Percentiles rank a stretch among this genome's conserved stretches.
Evolutionary conservation across 2,888 invertebrate genomes (phyloP).

Genomic region (Stenoptilia bipunctidactyla): DNA sequence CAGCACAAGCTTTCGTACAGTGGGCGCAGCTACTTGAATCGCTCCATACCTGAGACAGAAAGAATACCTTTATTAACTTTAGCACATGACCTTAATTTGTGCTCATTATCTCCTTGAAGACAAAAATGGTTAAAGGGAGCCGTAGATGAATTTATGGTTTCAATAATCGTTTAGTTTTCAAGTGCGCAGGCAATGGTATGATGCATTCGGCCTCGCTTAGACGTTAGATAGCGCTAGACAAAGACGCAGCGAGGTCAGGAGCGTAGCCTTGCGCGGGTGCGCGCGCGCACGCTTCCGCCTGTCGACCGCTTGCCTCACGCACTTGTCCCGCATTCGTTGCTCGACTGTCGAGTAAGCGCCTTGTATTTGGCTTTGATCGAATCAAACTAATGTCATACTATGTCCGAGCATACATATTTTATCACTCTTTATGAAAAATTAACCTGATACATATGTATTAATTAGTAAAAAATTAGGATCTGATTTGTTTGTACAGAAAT

Average conservation of each 20-base stretch:
- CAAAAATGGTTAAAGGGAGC: slow-evolving; percentile 24
- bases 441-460: too few species aligned
- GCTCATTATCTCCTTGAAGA: slow-evolving; percentile 29
- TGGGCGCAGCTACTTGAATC: slow-evolving; percentile 38
- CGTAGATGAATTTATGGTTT: slow-evolving; percentile 40
- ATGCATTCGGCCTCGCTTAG: slow-evolving; percentile 68
- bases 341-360: background rate
- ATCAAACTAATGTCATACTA: too few species aligned
- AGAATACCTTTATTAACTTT: slow-evolving; percentile 7
- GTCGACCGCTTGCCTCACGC: slow-evolving; percentile 37
- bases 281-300: slow-evolving; percentile 61
- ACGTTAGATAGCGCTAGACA: slow-evolving; percentile 68
- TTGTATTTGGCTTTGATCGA: too few species aligned
- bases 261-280: slow-evolving; percentile 68
- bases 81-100: slow-evolving; percentile 16
- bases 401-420: too few species aligned
- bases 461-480: too few species aligned
- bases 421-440: too few species aligned
- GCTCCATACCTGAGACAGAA: slow-evolving; percentile 47
- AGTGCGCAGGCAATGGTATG: slow-evolving; percentile 54
- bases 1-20: slow-evolving; percentile 41
- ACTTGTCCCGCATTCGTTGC: slow-evolving; percentile 12
- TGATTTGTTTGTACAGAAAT: too few species aligned
- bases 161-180: slow-evolving; percentile 45
- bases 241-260: slow-evolving; percentile 69